Evolutionary conservation across 2,888 invertebrate genomes (phyloP), one percentile per base, ranked within the genome.

Genomic region (Notodonta ziczac): DNA sequence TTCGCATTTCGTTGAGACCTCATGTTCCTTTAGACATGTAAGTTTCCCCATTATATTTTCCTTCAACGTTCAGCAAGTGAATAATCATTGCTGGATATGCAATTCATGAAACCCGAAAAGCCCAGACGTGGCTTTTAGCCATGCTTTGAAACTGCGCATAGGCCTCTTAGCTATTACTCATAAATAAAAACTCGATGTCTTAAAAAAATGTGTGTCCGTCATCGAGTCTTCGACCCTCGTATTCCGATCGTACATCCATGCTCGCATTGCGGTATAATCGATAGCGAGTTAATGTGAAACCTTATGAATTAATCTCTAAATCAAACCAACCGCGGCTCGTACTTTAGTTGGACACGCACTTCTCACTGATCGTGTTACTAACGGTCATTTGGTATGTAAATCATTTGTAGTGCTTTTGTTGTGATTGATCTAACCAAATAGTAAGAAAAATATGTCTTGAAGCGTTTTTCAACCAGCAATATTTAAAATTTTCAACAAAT

Each of bases 201-300:
- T 9, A 54, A 39, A 54, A 39, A 54, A 14, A 54, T 32, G 12
- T 12, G 0, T 12, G 40, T 39, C 14, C n/a, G 24, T 44, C 24
- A 24, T 44, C 44, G 12, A 42, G 42, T 8, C 14, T 13, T 7
- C 16, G 0, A 16, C 13, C 6, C 56, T 56, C 24, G 24, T 16
- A 42, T 44, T 44, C 44, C 24, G 12, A 12, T 12, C 12, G 16
- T 24, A 56, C 56, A 56, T 7, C 12, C 24, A 56, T 44, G 56
- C 56, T 42, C 56, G 44, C 44, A 56, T 55, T 55, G 42, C 16
- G 12, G 55, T n/a, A 42, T 55, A 42, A 55, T 56, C 56, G 39
- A 12, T 24, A 54, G 39, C n/a, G 9, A 14, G 42, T 24, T 24
- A 16, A 56, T 42, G 13, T 16, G 56, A 56, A 56, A 12, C 56